A percentile compares a stretch with the other conserved stretches of the same genome.
Conservation (phyloP, 2,113 vertebrate species). For the Bothrops jararaca region DNA sequence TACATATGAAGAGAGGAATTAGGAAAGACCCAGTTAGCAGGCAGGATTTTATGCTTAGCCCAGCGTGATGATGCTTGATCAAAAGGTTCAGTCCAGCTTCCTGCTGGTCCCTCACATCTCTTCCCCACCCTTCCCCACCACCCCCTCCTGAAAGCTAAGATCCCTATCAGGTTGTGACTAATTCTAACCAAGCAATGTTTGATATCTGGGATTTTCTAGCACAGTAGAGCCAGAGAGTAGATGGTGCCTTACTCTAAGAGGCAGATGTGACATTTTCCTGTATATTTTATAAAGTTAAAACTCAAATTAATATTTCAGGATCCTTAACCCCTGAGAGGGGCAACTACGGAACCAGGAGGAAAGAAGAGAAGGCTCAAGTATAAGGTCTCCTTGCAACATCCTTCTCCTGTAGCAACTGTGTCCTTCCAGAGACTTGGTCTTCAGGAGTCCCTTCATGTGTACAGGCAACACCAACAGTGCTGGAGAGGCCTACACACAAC, state of each 20-base stretch:
- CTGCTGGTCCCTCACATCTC: background rate
- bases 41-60: slow-evolving; percentile 15
- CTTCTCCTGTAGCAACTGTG: background rate
- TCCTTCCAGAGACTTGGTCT: background rate
- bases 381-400: background rate
- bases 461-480: background rate
- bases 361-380: background rate
- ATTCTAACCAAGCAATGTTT: slow-evolving; percentile 7
- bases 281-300: background rate
- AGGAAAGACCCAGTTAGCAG: slow-evolving; percentile 29
- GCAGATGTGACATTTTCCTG: background rate
- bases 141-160: background rate
- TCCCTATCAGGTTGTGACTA: slow-evolving; percentile 3
- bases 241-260: background rate
- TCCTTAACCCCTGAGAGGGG: background rate
- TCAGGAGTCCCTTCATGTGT: background rate
- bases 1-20: slow-evolving; percentile 4
- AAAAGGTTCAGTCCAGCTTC: slow-evolving; percentile 34
- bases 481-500: background rate
- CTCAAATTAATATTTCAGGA: background rate
- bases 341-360: background rate
- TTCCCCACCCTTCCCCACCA: accelerated
- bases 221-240: background rate
- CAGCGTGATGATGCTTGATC: slow-evolving; percentile 60
- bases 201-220: background rate